Conservation (phyloP, 2,888 invertebrate species). For the Hartigia nigra region DNA sequence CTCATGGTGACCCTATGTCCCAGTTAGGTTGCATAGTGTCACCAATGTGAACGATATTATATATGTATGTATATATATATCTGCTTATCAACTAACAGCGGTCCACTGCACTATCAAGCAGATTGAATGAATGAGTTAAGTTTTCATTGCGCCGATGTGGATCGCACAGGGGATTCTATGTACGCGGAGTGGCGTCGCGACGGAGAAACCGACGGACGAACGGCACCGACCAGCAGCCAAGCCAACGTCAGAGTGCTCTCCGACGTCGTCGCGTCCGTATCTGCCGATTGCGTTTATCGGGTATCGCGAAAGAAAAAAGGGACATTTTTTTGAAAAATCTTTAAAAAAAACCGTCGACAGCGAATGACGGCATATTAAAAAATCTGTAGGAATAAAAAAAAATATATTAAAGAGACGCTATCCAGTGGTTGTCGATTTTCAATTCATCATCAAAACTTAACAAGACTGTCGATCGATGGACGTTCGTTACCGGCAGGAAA, state of each 20-base stretch:
- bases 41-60: neutral
- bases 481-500: neutral
- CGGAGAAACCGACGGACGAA: constrained; percentile 1
- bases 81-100: constrained; percentile 30
- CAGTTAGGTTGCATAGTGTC: neutral
- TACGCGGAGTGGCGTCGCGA: constrained; percentile 4
- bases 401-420: neutral
- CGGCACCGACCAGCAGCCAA: neutral
- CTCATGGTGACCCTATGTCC: neutral
- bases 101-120: constrained; percentile 24
- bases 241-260: constrained; percentile 12
- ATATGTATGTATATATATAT: neutral
- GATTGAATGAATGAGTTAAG: constrained; percentile 44
- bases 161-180: neutral
- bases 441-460: neutral
- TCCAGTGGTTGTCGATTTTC: neutral
- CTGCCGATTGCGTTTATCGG: neutral
- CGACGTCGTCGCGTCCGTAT: constrained; percentile 10
- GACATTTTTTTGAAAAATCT: neutral
- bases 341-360: neutral
- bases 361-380: neutral
- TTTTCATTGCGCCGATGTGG: constrained; percentile 34
- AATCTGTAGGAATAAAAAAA: neutral
- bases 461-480: neutral
- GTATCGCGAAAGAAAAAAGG: neutral